These are phyloP conservation scores for Eustalomyia histrio DNA, from an alignment of 2,888 invertebrate species.

Conservation along the genomic window DNA sequence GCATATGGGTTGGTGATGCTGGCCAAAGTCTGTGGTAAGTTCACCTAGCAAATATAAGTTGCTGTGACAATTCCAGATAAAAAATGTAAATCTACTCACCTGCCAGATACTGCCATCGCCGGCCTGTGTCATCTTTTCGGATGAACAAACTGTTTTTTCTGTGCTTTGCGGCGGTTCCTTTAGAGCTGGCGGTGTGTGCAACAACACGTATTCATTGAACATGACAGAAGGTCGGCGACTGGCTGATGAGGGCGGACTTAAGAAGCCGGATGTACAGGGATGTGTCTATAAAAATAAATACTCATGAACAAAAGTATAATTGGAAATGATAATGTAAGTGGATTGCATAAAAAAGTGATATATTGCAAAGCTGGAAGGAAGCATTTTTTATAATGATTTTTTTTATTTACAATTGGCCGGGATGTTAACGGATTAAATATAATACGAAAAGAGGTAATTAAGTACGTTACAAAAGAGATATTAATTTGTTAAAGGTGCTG, in stretches of 20 bases:
- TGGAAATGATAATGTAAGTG: background rate
- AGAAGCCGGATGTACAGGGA: slow-evolving; percentile 84
- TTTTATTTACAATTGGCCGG: slow-evolving; percentile 36
- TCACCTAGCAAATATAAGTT: slow-evolving; percentile 72
- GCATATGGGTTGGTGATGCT: slow-evolving; percentile 78
- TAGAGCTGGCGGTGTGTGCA: slow-evolving; percentile 82
- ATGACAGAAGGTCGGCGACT: slow-evolving; percentile 91
- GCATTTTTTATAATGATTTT: slow-evolving; percentile 28
- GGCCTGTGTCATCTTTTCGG: slow-evolving; percentile 94
- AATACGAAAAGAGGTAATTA: slow-evolving; percentile 24
- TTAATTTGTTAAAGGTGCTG: slow-evolving; percentile 38
- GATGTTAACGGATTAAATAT: slow-evolving; percentile 24
- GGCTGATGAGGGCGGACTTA: slow-evolving; percentile 86
- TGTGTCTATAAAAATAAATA: slow-evolving; percentile 80
- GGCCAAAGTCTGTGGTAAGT: slow-evolving; percentile 80
- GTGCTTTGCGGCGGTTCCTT: slow-evolving; percentile 71
- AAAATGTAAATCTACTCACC: slow-evolving; percentile 73
- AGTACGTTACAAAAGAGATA: slow-evolving; percentile 55
- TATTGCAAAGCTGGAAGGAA: slow-evolving; percentile 45
- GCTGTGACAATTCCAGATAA: background rate
- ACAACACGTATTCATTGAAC: slow-evolving; percentile 91
- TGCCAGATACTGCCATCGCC: slow-evolving; percentile 87
- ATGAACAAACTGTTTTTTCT: slow-evolving; percentile 86
- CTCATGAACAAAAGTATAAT: slow-evolving; percentile 31
- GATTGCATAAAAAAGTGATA: background rate